Evolutionary conservation across 2,113 vertebrate genomes (phyloP).

Genomic region (Coryphaenoides rupestris): DNA sequence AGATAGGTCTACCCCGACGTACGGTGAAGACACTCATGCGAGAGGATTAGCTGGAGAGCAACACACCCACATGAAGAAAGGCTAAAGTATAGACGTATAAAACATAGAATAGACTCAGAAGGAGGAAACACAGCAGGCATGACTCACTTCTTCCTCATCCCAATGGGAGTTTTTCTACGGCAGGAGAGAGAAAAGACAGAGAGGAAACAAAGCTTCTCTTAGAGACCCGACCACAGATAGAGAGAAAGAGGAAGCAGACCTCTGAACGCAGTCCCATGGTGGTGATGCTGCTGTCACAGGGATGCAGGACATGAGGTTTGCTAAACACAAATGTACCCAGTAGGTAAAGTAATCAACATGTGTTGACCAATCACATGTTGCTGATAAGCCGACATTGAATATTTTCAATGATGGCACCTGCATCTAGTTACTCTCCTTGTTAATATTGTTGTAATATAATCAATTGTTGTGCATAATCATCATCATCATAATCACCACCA

Average conservation of each 20-base stretch:
- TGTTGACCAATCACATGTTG: too few species aligned
- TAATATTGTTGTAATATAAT: too few species aligned
- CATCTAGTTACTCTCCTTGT: too few species aligned
- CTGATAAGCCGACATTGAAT: too few species aligned
- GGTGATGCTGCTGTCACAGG: slow-evolving; percentile 11
- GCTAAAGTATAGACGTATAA: slow-evolving; percentile 32
- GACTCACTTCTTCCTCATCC: slow-evolving; percentile 80
- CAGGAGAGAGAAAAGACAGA: slow-evolving; percentile 53
- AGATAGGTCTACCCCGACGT: slow-evolving; percentile 12
- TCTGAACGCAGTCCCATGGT: slow-evolving; percentile 29
- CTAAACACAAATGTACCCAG: too few species aligned
- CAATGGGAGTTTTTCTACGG: slow-evolving; percentile 79
- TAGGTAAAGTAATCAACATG: too few species aligned
- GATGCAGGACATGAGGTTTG: not conserved
- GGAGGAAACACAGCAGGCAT: slow-evolving; percentile 47
- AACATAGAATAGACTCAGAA: slow-evolving; percentile 13
- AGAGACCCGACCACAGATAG: slow-evolving; percentile 43
- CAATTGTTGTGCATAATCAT: too few species aligned
- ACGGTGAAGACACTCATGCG: slow-evolving; percentile 35
- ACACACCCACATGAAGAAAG: slow-evolving; percentile 17
- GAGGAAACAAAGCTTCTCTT: slow-evolving; percentile 44
- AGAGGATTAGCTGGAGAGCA: slow-evolving; percentile 19
- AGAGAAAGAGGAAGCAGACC: slow-evolving; percentile 34
- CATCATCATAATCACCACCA: too few species aligned
- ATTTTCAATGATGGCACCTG: too few species aligned